Evolutionary conservation across 2,797 vertebrate species (phyloP), one percentile per base, ranked within the genome.

Genomic region (Sebastiscus albofasciatus): DNA sequence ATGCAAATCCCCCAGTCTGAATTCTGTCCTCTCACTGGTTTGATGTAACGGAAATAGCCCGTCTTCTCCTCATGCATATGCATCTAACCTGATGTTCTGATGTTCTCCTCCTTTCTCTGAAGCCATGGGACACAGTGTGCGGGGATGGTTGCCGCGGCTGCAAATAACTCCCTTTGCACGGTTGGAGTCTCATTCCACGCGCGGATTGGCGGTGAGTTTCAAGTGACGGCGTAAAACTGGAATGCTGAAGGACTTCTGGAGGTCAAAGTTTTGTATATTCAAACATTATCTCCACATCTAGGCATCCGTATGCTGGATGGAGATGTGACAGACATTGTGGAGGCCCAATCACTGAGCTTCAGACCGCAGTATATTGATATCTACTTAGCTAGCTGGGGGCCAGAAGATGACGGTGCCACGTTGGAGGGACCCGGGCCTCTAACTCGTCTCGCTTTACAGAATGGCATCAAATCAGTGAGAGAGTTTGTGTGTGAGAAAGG

Each of bases 121-220:
- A 99, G 98, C 94, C 98, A 99, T 62, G 98, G 98, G 93, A 99
- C 98, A 34, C 96, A 96, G 92, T 99, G 98, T 92, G 98, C 98
- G 72, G 98, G 97, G 89, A 97, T 97, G 91, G 97, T 99, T 88
- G 97, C 97, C 75, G 98, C 97, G 2, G 95, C 96, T 22, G 97
- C 97, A 89, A 98, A 98, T 94, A 97, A 97, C 95, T 98, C 97
- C n/a, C 94, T 93, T 24, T 99, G 98, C 94, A 96, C 96, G 7
- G 96, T 98, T 1, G 98, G 98, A 90, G 97, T 98, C 42, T 96
- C 98, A 79, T 99, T 97, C 93, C 96, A 95, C 36, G 97, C 98
- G 88, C 96, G 90, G 90, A 98, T 99, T 29, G 98, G 99, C 91
- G 98, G 99, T 98, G 95, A 89, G 96, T 94, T 94, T 42, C 36